A percentile compares a stretch with the other conserved stretches of the same genome.
Evolutionary conservation across 2,888 invertebrate species (phyloP).

Genomic region (Lasioglossum malachurum): DNA sequence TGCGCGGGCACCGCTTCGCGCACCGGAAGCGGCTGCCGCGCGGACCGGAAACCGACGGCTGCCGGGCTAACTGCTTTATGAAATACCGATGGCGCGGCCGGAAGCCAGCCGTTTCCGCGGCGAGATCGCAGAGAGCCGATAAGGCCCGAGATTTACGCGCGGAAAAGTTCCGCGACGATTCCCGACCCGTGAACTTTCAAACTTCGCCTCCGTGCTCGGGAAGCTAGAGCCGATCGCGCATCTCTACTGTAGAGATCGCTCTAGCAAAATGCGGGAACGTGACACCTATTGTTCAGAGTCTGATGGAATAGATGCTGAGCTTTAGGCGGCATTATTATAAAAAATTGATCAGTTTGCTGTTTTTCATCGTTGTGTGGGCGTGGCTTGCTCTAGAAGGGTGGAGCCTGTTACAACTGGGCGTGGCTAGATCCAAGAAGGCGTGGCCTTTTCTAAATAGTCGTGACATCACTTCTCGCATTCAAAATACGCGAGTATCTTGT

Average conservation of each 20-base stretch:
- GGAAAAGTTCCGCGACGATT: conserved; percentile 53
- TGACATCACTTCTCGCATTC: background rate
- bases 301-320: background rate
- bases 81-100: conserved; percentile 65
- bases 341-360: background rate
- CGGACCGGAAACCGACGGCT: conserved; percentile 57
- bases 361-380: background rate
- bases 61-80: conserved; percentile 70
- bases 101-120: conserved; percentile 61
- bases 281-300: background rate
- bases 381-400: background rate
- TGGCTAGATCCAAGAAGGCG: background rate
- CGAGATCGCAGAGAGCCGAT: conserved; percentile 48
- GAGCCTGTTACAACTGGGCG: background rate
- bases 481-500: too few species aligned
- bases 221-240: background rate
- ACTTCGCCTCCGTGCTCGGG: background rate
- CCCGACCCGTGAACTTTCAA: conserved; percentile 18
- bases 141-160: conserved; percentile 53
- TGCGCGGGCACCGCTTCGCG: conserved; percentile 14
- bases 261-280: background rate
- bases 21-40: conserved; percentile 33
- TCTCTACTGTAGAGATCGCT: background rate
- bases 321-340: background rate
- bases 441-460: background rate